phyloP scores from a whole-genome alignment of 2,797 vertebrate species.

The Corythornis leucogaster region DNA sequence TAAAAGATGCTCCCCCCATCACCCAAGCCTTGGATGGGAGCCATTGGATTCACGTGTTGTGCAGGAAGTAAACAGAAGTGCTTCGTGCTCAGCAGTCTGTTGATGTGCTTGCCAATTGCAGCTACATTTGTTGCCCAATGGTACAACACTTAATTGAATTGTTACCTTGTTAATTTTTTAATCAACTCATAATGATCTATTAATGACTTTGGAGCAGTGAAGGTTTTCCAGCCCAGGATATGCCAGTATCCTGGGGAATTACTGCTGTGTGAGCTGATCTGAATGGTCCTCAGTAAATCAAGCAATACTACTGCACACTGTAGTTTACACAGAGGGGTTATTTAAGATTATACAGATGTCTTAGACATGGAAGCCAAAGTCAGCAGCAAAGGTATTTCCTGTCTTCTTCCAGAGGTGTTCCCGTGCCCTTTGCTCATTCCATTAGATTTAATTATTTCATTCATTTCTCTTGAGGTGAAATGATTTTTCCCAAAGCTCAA shows the following conservation, averaged over 20 bases:
- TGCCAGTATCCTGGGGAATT: neutral
- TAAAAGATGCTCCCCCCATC: neutral
- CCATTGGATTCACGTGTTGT: accelerated
- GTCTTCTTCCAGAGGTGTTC: conserved; percentile 15
- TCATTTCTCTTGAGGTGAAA: neutral
- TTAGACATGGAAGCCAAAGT: neutral
- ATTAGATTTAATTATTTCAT: neutral
- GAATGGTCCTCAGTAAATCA: neutral
- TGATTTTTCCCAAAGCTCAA: neutral
- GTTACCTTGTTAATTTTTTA: conserved; percentile 36
- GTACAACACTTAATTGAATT: neutral
- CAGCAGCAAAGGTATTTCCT: conserved; percentile 32
- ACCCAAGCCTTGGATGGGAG: neutral
- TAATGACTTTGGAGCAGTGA: conserved; percentile 28
- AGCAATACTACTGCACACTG: neutral
- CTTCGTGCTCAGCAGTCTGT: neutral
- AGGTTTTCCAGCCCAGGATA: conserved; percentile 17
- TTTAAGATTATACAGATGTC: neutral
- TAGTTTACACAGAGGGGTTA: neutral
- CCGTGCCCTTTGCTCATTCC: neutral
- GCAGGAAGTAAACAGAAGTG: neutral
- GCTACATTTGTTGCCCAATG: neutral
- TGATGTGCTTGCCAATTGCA: neutral
- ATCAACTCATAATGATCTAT: conserved; percentile 33
- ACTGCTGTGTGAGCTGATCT: neutral